Percentiles rank a stretch among this genome's conserved stretches.
Conservation (phyloP, 1,140 invertebrate genomes). For the Eriocheir sinensis region DNA sequence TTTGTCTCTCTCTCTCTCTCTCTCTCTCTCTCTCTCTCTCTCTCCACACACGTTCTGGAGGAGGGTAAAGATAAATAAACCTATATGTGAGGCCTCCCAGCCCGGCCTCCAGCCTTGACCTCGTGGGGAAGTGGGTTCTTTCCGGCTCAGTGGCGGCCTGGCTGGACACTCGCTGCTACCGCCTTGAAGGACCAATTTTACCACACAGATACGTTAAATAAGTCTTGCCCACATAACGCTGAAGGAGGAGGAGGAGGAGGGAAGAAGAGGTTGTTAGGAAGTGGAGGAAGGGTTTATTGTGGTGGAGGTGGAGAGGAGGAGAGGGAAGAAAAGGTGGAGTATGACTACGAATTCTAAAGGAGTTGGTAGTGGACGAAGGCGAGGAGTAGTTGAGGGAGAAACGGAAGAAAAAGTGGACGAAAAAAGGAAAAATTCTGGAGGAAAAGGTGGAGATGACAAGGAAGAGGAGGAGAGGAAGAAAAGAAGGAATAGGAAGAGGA, state of each 20-base stretch:
- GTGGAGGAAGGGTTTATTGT: background rate
- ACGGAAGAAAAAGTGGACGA: background rate
- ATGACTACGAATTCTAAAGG: background rate
- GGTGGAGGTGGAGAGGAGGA: background rate
- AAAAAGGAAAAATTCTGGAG: background rate
- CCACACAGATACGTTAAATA: background rate
- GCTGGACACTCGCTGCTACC: background rate
- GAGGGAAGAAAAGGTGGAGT: background rate
- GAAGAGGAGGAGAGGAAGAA: slow-evolving; percentile 22
- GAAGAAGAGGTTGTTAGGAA: background rate
- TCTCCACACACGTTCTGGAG: background rate
- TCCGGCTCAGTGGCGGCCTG: background rate
- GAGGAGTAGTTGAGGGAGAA: background rate
- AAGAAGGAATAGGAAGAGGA: background rate
- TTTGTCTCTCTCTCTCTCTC: slow-evolving; percentile 52
- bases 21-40: slow-evolving; percentile 31
- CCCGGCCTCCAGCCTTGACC: background rate
- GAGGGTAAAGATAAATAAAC: background rate
- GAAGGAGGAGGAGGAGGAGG: background rate
- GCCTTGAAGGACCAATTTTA: background rate
- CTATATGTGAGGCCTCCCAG: background rate
- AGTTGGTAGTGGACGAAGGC: background rate
- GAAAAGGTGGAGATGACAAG: slow-evolving; percentile 1
- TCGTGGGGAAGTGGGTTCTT: background rate
- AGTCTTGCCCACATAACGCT: background rate